A percentile compares a stretch with the other conserved stretches of the same genome.
Evolutionary conservation across 2,797 vertebrate genomes (phyloP).

Genomic region (Cryptoblepharus egeriae): DNA sequence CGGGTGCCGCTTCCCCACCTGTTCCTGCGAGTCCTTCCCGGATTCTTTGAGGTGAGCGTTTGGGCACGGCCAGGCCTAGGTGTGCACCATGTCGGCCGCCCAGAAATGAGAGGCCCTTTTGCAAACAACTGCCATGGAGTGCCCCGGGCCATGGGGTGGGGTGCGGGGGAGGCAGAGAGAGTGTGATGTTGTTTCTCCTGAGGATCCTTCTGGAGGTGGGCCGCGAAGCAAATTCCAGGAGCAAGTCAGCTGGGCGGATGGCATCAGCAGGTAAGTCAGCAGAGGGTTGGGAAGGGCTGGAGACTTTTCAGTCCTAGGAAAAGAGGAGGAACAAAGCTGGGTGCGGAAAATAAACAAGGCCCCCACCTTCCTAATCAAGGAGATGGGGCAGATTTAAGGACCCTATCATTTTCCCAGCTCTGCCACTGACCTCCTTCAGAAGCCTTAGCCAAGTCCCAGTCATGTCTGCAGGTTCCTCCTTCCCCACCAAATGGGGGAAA

Average conservation of each 20-base stretch:
- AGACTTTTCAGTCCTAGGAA: not conserved
- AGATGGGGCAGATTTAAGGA: not conserved
- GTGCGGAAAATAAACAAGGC: not conserved
- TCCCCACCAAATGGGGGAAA: not conserved
- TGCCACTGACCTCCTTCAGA: not conserved
- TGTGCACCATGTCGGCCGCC: not conserved
- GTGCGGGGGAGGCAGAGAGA: not conserved
- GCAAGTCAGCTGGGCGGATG: conserved; percentile 30
- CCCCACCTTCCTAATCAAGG: not conserved
- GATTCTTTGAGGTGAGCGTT: conserved; percentile 11
- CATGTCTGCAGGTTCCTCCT: not conserved
- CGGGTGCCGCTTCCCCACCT: not conserved
- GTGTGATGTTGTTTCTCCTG: not conserved
- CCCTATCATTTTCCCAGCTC: not conserved
- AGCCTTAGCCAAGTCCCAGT: not conserved
- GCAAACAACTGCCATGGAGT: not conserved
- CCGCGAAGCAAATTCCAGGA: not conserved
- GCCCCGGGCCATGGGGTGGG: not conserved
- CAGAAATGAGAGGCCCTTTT: not conserved
- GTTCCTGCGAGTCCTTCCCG: not conserved
- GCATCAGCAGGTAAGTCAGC: not conserved
- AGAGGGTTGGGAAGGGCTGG: not conserved
- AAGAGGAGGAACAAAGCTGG: not conserved
- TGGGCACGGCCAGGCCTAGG: not conserved
- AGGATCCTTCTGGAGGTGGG: conserved; percentile 8